These are phyloP conservation scores for human (Homo sapiens) DNA, from an alignment of 2,113 vertebrate species.

Conservation along the genomic window GRCh38 chr17:40965001-40965500, in stretches of 20 bases:
- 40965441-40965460: background rate
- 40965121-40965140: too few species aligned
- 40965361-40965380: background rate
- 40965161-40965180: too few species aligned
- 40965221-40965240: background rate
- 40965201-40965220: background rate
- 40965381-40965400: too few species aligned
- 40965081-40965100: too few species aligned
- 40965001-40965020: too few species aligned
- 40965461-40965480: background rate
- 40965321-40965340: background rate
- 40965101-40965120: too few species aligned
- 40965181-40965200: too few species aligned
- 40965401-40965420: background rate
- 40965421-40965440: background rate
- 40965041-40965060: too few species aligned
- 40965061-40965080: too few species aligned
- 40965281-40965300: background rate
- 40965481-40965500: background rate
- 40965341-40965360: background rate
- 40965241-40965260: background rate
- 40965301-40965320: background rate
- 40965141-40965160: too few species aligned
- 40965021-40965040: too few species aligned
- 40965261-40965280: background rate